A percentile compares a stretch with the other conserved stretches of the same genome.
Conservation (phyloP, 1,140 invertebrate genomes). For the Cephus cinctus region DNA sequence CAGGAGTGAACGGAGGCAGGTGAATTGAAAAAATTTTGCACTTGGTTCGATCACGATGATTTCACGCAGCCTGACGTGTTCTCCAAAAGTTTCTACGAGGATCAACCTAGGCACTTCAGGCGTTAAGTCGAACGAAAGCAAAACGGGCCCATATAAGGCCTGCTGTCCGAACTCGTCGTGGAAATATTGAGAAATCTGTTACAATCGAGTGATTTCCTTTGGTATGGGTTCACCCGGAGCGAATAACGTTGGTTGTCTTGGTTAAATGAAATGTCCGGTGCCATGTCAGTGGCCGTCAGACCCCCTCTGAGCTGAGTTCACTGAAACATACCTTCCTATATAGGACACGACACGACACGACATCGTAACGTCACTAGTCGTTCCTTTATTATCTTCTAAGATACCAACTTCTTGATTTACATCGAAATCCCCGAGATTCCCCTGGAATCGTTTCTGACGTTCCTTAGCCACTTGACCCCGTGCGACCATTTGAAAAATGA, state of each 20-base stretch:
- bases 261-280: conserved; percentile 32
- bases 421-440: conserved; percentile 14
- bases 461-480: conserved; percentile 12
- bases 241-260: conserved; percentile 13
- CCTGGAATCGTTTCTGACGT: too few relatives aligned
- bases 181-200: conserved; percentile 6
- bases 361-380: conserved; percentile 9
- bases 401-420: conserved; percentile 13
- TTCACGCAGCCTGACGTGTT: too few relatives aligned
- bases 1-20: too few relatives aligned
- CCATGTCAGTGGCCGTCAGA: conserved; percentile 27
- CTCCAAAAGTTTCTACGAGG: too few relatives aligned
- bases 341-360: conserved; percentile 10
- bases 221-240: background rate
- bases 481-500: too few relatives aligned
- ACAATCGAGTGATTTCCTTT: background rate
- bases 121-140: background rate
- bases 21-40: too few relatives aligned
- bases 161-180: background rate
- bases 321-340: conserved; percentile 11
- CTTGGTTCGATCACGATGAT: too few relatives aligned
- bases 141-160: background rate
- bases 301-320: conserved; percentile 25
- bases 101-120: background rate
- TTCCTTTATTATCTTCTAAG: conserved; percentile 12